Base-by-base conservation (phyloP, 1,140 invertebrate species). In the Planococcus citri region DNA sequence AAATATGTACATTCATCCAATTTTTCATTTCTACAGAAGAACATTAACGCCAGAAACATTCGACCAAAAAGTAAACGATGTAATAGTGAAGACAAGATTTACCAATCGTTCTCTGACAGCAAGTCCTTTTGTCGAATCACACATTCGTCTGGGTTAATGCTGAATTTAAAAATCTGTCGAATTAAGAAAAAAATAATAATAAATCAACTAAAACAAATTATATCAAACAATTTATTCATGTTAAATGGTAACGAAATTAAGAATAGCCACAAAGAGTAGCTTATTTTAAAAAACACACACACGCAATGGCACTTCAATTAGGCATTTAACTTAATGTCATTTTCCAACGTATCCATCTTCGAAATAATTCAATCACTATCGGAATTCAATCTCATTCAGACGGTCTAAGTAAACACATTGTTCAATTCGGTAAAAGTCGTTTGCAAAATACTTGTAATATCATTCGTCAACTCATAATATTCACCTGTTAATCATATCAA, bases 31-130 rank as follows among this genome's bases (percentile, higher is more conserved):
- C 22, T 24, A 3, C 24, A 64, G 60, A 25, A 10, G 25, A 9
- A 64, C 60, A 64, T 64, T 64, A 25, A 64, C 60, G 3, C 60
- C 60, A 64, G 14, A 64, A 64, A 64, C 60, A 17, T 64, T 64
- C 22, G 60, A 64, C 20, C 60, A 27, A 25, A 64, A 64, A 27
- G 60, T 64, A 25, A 64, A 27, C 22, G 60, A 64, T 24, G 60
- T 25, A 17, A 24, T 64, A 9, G 17, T 64, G 3, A 64, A 25
- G 24, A 25, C 60, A 27, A 64, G 25, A 64, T 64, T 64, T 20
- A 64, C 17, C 10, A 64, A 64, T 64, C 60, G 60, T 3, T 27
- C 25, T 9, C 17, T 64, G 10, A 64, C 60, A 9, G 25, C 60
- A 22, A 64, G 25, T 27, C 60, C 60, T 64, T 64, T 64, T 17